Evolutionary conservation across 2,888 invertebrate genomes (phyloP), one percentile per base, ranked within the genome.

Genomic region (Agrochola lychnidis): DNA sequence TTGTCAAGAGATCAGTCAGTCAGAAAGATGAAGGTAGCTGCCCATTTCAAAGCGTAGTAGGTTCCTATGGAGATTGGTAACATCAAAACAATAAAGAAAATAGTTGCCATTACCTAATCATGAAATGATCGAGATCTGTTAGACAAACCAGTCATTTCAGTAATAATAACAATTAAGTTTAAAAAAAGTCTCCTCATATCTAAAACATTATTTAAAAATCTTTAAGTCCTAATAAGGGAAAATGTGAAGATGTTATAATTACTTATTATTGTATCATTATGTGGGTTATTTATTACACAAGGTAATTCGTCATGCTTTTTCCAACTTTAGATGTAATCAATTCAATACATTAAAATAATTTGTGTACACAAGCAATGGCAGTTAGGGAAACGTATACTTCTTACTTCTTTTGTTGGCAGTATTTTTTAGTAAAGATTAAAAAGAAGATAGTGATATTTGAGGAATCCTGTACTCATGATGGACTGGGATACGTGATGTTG

Each of bases 401-500:
- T n/a, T 51, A 22, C 25, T 75, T 25, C 10, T n/a, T 40, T 22
- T 22, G 2, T 25, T 36, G 12, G 36, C n/a, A 30, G 5, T 9
- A 4, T 40, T 48, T 70, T 45, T 45, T 12, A 36, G 30, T n/a
- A 48, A 67, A 25, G n/a, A 40, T 16, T 0, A 30, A 30, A 30
- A 30, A 30, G 30, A 30, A 30, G 30, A 14, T 36, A 40, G 22
- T 30, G 7, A 22, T 12, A 30, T 25, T 48, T 48, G 22, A 57
- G 25, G 22, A 22, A 22, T 64, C 19, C 16, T 22, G n/a, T 22
- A 22, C 12, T 16, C 9, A 22, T 1, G 0, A 57, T 45, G 9
- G 7, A 40, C 25, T 45, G 6, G n/a, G 16, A 45, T 48, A 57
- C 19, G 67, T 78, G 25, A 59, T 51, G 48, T 4, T 78, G 40